phyloP scores from a whole-genome alignment of 2,888 invertebrate species.

The Spilosoma lubricipeda region DNA sequence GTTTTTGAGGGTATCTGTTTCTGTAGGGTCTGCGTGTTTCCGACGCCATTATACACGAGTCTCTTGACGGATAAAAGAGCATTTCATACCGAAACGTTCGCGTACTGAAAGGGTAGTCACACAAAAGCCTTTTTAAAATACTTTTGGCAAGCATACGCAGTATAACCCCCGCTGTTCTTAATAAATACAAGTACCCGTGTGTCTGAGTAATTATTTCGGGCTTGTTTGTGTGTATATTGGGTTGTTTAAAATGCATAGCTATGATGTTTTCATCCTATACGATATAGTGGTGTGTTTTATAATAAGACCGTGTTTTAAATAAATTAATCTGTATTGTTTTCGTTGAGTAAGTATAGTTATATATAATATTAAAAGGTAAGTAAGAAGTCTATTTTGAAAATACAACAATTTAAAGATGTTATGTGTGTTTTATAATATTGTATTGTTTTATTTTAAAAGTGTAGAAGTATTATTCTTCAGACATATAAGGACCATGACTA shows the following conservation, averaged over 20 bases:
- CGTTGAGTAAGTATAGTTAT: too few relatives aligned
- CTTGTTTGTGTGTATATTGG: conserved; percentile 43
- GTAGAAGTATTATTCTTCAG: not conserved
- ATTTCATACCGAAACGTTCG: conserved; percentile 71
- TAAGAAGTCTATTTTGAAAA: too few relatives aligned
- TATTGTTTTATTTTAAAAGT: too few relatives aligned
- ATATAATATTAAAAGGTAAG: too few relatives aligned
- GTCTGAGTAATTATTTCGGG: conserved; percentile 68
- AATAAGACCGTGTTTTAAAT: not conserved
- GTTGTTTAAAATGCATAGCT: conserved; percentile 39
- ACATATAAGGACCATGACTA: not conserved
- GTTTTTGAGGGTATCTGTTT: conserved; percentile 76
- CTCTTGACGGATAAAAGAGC: conserved; percentile 77
- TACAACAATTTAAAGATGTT: too few relatives aligned
- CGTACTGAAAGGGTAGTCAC: conserved; percentile 72
- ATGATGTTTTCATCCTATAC: conserved; percentile 20
- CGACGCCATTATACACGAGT: conserved; percentile 68
- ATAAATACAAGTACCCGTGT: conserved; percentile 64
- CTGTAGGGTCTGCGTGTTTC: conserved; percentile 69
- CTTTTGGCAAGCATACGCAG: conserved; percentile 75
- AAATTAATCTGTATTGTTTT: too few relatives aligned
- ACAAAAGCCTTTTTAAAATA: conserved; percentile 82
- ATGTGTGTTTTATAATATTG: too few relatives aligned
- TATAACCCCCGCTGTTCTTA: conserved; percentile 68
- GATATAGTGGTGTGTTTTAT: not conserved